phyloP scores from a whole-genome alignment of 2,113 vertebrate genomes.

The Cyrtonyx montezumae region DNA sequence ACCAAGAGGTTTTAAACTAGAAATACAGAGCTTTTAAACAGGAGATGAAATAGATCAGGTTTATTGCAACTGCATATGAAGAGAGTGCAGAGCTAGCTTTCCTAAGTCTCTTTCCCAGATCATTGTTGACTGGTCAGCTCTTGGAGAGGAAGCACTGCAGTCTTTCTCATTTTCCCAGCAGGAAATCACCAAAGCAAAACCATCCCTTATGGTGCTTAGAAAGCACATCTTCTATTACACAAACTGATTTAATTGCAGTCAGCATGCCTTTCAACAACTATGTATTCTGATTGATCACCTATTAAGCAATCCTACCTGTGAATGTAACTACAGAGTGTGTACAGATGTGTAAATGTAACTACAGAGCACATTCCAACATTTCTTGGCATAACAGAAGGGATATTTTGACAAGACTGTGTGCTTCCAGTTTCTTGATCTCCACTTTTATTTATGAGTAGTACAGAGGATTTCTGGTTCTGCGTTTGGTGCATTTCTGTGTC shows the following conservation, averaged over 20 bases:
- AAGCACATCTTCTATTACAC: not conserved
- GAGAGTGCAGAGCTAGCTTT: not conserved
- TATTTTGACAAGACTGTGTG: not conserved
- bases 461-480: constrained; percentile 3
- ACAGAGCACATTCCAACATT: not conserved
- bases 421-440: constrained; percentile 5
- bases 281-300: not conserved
- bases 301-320: not conserved
- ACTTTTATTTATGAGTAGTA: not conserved
- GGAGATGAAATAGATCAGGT: not conserved
- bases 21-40: not conserved
- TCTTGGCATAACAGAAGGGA: not conserved
- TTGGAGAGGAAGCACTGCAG: not conserved
- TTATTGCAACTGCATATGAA: not conserved
- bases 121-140: not conserved
- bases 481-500: not conserved
- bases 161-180: not conserved
- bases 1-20: not conserved
- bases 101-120: not conserved
- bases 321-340: not conserved
- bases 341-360: not conserved
- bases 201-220: not conserved
- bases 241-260: not conserved
- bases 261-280: not conserved
- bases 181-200: not conserved